These are phyloP conservation scores for Sarcoramphus papa DNA, from an alignment of 2,797 vertebrate genomes.

Conservation along the genomic window DNA sequence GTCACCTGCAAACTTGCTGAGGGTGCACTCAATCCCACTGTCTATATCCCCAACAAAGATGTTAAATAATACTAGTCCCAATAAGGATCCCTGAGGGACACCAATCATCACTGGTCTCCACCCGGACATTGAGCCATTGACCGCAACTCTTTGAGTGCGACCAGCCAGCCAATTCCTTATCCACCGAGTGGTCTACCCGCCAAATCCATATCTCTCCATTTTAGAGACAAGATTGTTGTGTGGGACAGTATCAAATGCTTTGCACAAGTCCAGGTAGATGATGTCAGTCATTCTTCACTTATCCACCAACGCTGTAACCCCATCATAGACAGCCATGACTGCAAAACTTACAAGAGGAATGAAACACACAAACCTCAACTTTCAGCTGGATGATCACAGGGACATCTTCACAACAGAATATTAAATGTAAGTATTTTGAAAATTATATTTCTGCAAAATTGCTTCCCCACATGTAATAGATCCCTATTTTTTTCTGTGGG, in stretches of 20 bases:
- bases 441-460: not conserved
- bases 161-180: not conserved
- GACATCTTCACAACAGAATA: not conserved
- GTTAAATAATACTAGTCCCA: not conserved
- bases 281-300: not conserved
- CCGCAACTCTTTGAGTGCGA: accelerated
- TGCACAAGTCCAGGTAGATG: not conserved
- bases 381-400: not conserved
- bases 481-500: not conserved
- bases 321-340: not conserved
- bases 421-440: not conserved
- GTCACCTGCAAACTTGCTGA: not conserved
- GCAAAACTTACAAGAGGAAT: not conserved
- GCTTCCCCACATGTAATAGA: not conserved
- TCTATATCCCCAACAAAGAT: not conserved
- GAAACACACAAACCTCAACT: not conserved
- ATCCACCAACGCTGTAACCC: not conserved
- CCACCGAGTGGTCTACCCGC: not conserved
- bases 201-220: not conserved
- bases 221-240: not conserved
- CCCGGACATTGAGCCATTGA: accelerated
- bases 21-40: not conserved
- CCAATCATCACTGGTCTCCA: not conserved
- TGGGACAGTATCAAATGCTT: not conserved
- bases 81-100: not conserved